A percentile compares a stretch with the other conserved stretches of the same genome.
These are phyloP conservation scores for Meta bourneti DNA, from an alignment of 2,888 invertebrate species.

Conservation along the genomic window DNA sequence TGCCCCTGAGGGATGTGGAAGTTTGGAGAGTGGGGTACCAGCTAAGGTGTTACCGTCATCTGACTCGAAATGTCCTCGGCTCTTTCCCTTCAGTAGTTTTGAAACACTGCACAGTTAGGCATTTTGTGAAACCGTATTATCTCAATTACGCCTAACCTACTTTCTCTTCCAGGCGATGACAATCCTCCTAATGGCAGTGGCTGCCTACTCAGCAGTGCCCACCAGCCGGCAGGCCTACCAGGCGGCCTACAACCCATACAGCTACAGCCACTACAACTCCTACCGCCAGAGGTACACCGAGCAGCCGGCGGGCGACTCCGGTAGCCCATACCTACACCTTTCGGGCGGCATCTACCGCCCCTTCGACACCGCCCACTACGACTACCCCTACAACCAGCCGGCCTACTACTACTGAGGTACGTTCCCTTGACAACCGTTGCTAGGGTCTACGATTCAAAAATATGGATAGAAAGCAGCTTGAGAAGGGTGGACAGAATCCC, in stretches of 20 bases:
- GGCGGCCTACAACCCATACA: constrained; percentile 27
- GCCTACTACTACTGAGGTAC: too few species aligned
- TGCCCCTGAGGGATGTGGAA: too few species aligned
- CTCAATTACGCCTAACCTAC: not conserved
- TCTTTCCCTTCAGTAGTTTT: too few species aligned
- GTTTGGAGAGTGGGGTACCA: too few species aligned
- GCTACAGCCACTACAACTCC: not conserved
- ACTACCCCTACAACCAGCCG: not conserved
- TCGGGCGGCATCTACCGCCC: constrained; percentile 24
- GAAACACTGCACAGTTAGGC: not conserved
- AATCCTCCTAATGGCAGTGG: not conserved
- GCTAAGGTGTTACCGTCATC: too few species aligned
- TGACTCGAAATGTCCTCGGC: too few species aligned
- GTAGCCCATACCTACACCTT: not conserved
- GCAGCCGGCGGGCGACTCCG: not conserved
- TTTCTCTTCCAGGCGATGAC: not conserved
- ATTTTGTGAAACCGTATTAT: not conserved
- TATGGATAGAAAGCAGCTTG: too few species aligned
- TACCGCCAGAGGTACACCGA: too few species aligned
- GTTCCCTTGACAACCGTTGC: too few species aligned
- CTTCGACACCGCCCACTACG: not conserved
- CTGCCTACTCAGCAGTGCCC: not conserved
- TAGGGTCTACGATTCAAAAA: too few species aligned
- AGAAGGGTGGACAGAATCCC: too few species aligned
- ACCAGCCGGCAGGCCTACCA: constrained; percentile 15